phyloP scores from a whole-genome alignment of 2,888 invertebrate species.

The Hedychridium roseum region DNA sequence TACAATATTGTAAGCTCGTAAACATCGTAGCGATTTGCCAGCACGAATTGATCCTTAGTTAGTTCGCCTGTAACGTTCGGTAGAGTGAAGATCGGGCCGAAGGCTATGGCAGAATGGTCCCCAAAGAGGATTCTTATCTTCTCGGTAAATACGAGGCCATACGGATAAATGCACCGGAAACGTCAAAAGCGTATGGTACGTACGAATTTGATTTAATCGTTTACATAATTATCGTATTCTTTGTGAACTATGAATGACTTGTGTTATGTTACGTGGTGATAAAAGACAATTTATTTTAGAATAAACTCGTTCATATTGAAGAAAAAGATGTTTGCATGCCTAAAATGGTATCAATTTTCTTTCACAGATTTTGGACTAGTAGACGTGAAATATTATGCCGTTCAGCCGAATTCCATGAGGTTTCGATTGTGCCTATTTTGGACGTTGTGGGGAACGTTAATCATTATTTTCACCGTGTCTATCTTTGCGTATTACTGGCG shows the following conservation, averaged over 20 bases:
- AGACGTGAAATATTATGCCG: conserved; percentile 38
- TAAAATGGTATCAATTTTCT: too few relatives aligned
- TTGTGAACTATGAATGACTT: neutral
- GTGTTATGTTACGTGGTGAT: neutral
- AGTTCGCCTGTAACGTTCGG: neutral
- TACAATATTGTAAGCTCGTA: neutral
- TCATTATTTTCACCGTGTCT: conserved; percentile 38
- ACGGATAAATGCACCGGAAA: conserved; percentile 16
- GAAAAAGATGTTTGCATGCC: neutral
- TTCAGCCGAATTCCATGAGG: conserved; percentile 45
- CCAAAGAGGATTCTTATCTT: conserved; percentile 38
- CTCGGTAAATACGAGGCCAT: conserved; percentile 21
- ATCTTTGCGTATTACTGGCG: conserved; percentile 40
- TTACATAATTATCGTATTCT: too few relatives aligned
- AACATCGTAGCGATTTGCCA: too few relatives aligned
- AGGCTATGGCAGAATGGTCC: conserved; percentile 31
- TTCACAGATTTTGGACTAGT: too few relatives aligned
- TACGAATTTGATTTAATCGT: neutral
- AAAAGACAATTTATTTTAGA: conserved; percentile 13
- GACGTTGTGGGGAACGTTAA: conserved; percentile 46
- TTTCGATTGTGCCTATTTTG: conserved; percentile 49
- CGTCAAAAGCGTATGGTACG: conserved; percentile 6
- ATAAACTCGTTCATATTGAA: conserved; percentile 23
- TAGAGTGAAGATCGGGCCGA: neutral
- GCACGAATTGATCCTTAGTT: neutral